These are phyloP conservation scores for Lordiphosa clarofinis DNA, from an alignment of 1,140 invertebrate species.

Conservation along the genomic window DNA sequence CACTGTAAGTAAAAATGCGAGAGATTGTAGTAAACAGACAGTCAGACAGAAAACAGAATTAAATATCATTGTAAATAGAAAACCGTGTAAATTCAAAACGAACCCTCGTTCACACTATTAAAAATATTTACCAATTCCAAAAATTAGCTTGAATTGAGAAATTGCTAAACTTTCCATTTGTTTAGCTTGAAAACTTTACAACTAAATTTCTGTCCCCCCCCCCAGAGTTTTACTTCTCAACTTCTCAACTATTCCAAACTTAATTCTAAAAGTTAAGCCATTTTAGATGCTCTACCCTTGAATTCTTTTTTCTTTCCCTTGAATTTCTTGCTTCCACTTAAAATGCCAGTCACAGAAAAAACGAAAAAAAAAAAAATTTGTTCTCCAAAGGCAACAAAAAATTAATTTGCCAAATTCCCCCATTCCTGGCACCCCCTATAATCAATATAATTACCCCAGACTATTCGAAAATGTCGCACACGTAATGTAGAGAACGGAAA, in stretches of 20 bases:
- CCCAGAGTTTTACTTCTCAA: neutral
- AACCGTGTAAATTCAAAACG: too few relatives aligned
- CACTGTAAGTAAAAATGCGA: too few relatives aligned
- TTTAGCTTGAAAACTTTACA: neutral
- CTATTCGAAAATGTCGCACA: slow-evolving; percentile 74
- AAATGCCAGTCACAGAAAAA: slow-evolving; percentile 56
- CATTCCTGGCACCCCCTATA: slow-evolving; percentile 25
- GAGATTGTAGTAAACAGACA: too few relatives aligned
- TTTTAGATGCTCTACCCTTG: slow-evolving; percentile 2
- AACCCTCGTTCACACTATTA: too few relatives aligned
- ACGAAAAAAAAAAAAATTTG: neutral
- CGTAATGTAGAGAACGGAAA: slow-evolving; percentile 39
- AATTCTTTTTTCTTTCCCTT: neutral
- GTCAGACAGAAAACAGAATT: too few relatives aligned
- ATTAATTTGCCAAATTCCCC: slow-evolving; percentile 55
- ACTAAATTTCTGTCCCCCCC: too few relatives aligned
- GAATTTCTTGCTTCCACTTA: slow-evolving; percentile 32
- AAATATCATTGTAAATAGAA: too few relatives aligned
- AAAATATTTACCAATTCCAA: too few relatives aligned
- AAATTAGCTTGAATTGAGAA: neutral
- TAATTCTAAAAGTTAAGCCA: slow-evolving; percentile 7
- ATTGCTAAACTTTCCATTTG: too few relatives aligned
- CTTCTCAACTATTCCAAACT: slow-evolving; percentile 1
- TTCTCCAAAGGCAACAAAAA: slow-evolving; percentile 20
- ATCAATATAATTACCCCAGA: slow-evolving; percentile 72